Conservation (phyloP, 1,140 invertebrate genomes). For the Potamilus streckersoni region DNA sequence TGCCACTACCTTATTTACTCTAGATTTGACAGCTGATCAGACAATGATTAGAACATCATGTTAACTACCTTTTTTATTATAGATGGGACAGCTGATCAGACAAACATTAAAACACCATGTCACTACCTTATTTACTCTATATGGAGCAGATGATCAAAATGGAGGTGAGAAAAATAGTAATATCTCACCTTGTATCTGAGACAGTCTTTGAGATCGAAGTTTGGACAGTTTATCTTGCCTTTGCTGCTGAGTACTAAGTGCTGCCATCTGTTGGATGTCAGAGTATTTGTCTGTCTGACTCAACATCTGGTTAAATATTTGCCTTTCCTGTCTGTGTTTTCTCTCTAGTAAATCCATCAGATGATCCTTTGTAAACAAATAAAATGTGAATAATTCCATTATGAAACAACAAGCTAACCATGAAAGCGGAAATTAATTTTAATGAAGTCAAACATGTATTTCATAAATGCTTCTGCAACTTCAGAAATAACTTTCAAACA, state of each 20-base stretch:
- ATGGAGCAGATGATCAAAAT: not conserved
- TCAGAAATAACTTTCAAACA: no score
- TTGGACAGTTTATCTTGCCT: slow-evolving; percentile 39
- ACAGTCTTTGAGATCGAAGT: slow-evolving; percentile 22
- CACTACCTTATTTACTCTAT: no score
- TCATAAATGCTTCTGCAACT: no score
- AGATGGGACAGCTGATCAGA: no score
- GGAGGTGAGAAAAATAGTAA: not conserved
- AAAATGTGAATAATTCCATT: slow-evolving; percentile 1
- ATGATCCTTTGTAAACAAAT: slow-evolving; percentile 36
- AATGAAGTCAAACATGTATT: no score
- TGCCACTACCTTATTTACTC: no score
- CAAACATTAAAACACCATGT: no score
- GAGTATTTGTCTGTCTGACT: slow-evolving; percentile 21
- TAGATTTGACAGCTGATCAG: no score
- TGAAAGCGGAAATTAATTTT: no score
- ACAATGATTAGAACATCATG: no score
- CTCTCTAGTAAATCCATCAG: slow-evolving; percentile 38
- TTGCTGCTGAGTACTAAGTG: slow-evolving; percentile 41
- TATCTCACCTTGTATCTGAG: slow-evolving; percentile 15
- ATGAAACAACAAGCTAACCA: not conserved
- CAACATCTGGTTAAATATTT: slow-evolving; percentile 42
- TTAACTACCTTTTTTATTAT: no score
- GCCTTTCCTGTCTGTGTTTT: slow-evolving; percentile 46
- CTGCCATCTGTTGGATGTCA: slow-evolving; percentile 30